Evolutionary conservation across 2,888 invertebrate genomes (phyloP).

Genomic region (Hipparchia semele): DNA sequence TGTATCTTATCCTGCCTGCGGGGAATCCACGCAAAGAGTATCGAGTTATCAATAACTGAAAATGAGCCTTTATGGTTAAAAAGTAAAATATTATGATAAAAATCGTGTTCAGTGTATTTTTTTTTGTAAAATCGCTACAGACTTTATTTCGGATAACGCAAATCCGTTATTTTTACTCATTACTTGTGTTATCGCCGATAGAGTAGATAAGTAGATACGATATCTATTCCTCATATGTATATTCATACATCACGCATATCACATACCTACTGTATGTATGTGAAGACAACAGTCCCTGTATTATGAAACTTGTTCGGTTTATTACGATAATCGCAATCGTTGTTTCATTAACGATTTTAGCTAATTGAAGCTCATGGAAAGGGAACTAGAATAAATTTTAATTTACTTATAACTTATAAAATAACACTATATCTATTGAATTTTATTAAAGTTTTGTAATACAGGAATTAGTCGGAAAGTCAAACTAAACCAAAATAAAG

Average conservation of each 20-base stretch:
- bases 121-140: slow-evolving; percentile 27
- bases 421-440: too few relatives aligned
- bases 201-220: slow-evolving; percentile 37
- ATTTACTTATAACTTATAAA: too few relatives aligned
- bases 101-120: slow-evolving; percentile 16
- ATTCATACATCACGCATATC: slow-evolving; percentile 25
- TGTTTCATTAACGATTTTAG: not conserved
- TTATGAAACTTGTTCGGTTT: not conserved
- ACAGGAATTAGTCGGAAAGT: not conserved
- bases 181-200: slow-evolving; percentile 38
- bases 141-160: slow-evolving; percentile 28
- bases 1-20: too few relatives aligned
- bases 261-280: not conserved
- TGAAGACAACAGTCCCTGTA: not conserved
- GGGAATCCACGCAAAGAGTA: too few relatives aligned
- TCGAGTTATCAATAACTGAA: too few relatives aligned
- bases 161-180: slow-evolving; percentile 20
- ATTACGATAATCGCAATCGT: not conserved
- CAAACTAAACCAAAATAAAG: not conserved
- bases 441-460: slow-evolving; percentile 5
- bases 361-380: too few relatives aligned
- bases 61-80: too few relatives aligned
- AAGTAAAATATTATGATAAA: not conserved
- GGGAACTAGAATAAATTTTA: too few relatives aligned
- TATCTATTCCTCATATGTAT: slow-evolving; percentile 36